Conservation (phyloP, 2,888 invertebrate species). For the Cryptus armator region DNA sequence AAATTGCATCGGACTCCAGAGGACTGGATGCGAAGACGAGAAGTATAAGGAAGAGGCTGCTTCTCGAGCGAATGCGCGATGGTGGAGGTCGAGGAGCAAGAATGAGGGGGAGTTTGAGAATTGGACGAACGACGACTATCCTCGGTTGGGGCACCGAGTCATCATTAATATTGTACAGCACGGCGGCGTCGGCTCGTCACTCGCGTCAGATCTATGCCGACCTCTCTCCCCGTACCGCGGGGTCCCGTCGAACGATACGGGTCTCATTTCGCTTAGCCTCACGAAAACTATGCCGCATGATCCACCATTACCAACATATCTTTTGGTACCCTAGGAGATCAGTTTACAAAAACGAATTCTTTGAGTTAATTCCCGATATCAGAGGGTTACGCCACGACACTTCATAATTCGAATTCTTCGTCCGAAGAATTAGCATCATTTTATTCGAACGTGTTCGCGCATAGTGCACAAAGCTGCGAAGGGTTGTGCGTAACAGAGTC, state of each 20-base stretch:
- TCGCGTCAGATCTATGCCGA: conserved; percentile 83
- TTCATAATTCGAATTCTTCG: conserved; percentile 35
- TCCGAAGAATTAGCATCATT: conserved; percentile 67
- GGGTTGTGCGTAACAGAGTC: conserved; percentile 13
- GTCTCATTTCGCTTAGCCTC: conserved; percentile 39
- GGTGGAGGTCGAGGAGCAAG: conserved; percentile 60
- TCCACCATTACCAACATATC: conserved; percentile 3
- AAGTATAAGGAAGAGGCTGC: conserved; percentile 40
- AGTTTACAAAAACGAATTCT: background rate
- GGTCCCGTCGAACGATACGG: conserved; percentile 50
- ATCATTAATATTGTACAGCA: conserved; percentile 82
- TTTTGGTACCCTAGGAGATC: conserved; percentile 3
- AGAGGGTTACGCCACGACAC: background rate
- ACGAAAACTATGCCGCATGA: conserved; percentile 1
- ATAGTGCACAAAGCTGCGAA: conserved; percentile 40
- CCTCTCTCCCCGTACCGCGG: conserved; percentile 76
- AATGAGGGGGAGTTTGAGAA: conserved; percentile 52
- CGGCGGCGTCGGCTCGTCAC: conserved; percentile 76
- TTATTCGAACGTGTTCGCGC: conserved; percentile 63
- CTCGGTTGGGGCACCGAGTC: conserved; percentile 72
- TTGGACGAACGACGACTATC: conserved; percentile 64
- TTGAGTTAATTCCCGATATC: background rate
- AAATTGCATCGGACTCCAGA: conserved; percentile 69
- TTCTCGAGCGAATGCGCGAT: conserved; percentile 29
- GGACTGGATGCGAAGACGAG: conserved; percentile 28